Percentiles rank a stretch among this genome's conserved stretches.
phyloP scores from a whole-genome alignment of 2,113 vertebrate species.

The Pelecanus crispus region DNA sequence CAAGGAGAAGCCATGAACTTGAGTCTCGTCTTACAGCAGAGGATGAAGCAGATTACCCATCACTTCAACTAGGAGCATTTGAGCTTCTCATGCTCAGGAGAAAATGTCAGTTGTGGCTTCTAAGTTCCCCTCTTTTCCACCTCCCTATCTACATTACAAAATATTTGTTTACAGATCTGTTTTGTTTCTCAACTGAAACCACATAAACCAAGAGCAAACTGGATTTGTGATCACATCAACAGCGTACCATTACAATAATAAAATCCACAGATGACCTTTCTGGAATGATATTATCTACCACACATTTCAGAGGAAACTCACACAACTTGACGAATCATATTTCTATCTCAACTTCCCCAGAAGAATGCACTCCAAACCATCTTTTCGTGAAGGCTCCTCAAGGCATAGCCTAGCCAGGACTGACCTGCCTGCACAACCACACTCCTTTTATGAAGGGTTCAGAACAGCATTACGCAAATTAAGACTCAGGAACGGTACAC shows the following conservation, averaged over 20 bases:
- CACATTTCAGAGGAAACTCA: not conserved
- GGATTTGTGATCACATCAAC: not conserved
- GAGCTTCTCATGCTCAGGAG: not conserved
- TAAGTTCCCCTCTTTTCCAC: not conserved
- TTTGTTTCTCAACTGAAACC: not conserved
- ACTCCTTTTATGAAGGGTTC: not conserved
- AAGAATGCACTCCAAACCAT: not conserved
- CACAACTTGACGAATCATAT: not conserved
- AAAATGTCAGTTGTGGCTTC: slow-evolving; percentile 4
- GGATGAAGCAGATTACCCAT: not conserved
- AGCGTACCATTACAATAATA: not conserved
- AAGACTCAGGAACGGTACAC: not conserved
- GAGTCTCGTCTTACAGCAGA: not conserved
- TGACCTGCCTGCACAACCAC: not conserved
- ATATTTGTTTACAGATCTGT: not conserved
- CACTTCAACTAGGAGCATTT: not conserved
- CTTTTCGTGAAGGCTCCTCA: not conserved
- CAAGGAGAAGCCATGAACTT: not conserved
- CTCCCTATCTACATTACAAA: not conserved
- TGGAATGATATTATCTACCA: not conserved
- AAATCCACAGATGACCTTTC: not conserved
- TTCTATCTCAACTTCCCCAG: not conserved
- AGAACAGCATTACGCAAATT: not conserved
- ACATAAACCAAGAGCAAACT: not conserved
- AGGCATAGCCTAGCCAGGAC: not conserved